phyloP scores from a whole-genome alignment of 37 sponge, comb jelly and placozoan species.

The Chondrosia reniformis region DNA sequence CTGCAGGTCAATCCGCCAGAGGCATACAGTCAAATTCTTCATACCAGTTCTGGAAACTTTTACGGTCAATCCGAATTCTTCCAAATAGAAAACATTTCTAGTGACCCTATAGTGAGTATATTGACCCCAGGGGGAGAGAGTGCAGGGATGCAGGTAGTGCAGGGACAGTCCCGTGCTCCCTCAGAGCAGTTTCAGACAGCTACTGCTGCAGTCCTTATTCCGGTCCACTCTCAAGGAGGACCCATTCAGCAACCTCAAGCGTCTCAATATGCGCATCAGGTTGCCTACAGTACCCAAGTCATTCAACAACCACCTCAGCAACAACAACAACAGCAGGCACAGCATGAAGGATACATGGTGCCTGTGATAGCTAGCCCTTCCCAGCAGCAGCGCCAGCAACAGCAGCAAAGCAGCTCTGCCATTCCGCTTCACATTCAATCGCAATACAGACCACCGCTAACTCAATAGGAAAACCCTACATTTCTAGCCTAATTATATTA shows the following conservation, averaged over 20 bases:
- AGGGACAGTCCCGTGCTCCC: conserved; percentile 6
- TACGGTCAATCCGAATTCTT: not conserved
- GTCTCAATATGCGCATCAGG: not conserved
- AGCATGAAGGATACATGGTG: conserved; percentile 10
- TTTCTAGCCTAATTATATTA: no score
- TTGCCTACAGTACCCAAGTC: no score
- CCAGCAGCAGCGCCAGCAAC: conserved; percentile 5
- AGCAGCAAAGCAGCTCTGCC: not conserved
- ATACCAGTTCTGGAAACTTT: conserved; percentile 1
- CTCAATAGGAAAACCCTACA: no score
- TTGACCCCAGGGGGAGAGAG: not conserved
- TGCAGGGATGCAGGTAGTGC: not conserved
- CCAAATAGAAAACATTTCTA: not conserved
- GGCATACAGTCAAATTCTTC: not conserved
- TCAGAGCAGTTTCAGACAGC: not conserved
- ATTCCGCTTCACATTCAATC: not conserved
- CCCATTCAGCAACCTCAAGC: conserved; percentile 3
- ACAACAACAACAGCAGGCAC: not conserved
- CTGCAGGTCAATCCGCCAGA: not conserved
- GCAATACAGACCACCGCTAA: no score
- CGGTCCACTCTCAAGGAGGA: not conserved
- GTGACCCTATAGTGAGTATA: conserved; percentile 7
- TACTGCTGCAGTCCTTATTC: not conserved
- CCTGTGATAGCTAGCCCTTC: conserved; percentile 6
- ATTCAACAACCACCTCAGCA: no score